Conservation (phyloP, 2,888 invertebrate genomes). For the Trichopoda pennipes region DNA sequence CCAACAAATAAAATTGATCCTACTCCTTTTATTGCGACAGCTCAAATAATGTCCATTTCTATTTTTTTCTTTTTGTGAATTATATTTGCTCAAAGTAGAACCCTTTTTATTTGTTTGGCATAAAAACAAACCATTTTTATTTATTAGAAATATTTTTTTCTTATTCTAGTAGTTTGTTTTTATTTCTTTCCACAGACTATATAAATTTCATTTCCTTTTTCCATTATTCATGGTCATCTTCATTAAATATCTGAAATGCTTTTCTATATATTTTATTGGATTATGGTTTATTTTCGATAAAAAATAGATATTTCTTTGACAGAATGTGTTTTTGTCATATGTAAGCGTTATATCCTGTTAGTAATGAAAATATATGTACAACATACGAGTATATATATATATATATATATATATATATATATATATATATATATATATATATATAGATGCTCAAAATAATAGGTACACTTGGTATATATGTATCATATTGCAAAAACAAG, state of each 20-base stretch:
- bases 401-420: too few species aligned
- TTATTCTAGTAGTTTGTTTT: neutral
- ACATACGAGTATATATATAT: too few species aligned
- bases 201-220: slow-evolving; percentile 59
- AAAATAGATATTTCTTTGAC: neutral
- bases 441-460: too few species aligned
- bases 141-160: slow-evolving; percentile 49
- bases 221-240: slow-evolving; percentile 53
- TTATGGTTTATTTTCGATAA: slow-evolving; percentile 31
- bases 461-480: too few species aligned
- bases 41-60: too few species aligned
- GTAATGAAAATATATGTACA: slow-evolving; percentile 8
- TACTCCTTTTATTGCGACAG: too few species aligned
- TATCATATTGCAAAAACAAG: too few species aligned
- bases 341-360: neutral
- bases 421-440: too few species aligned
- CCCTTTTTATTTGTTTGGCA: slow-evolving; percentile 51
- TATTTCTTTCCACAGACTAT: slow-evolving; percentile 31
- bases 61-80: too few species aligned
- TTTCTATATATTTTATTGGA: slow-evolving; percentile 45
- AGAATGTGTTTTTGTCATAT: neutral
- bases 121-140: slow-evolving; percentile 63
- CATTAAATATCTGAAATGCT: slow-evolving; percentile 53
- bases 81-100: neutral
- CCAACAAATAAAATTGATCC: too few species aligned